Evolutionary conservation across 1,140 invertebrate genomes (phyloP).

Genomic region (Anastrepha obliqua): DNA sequence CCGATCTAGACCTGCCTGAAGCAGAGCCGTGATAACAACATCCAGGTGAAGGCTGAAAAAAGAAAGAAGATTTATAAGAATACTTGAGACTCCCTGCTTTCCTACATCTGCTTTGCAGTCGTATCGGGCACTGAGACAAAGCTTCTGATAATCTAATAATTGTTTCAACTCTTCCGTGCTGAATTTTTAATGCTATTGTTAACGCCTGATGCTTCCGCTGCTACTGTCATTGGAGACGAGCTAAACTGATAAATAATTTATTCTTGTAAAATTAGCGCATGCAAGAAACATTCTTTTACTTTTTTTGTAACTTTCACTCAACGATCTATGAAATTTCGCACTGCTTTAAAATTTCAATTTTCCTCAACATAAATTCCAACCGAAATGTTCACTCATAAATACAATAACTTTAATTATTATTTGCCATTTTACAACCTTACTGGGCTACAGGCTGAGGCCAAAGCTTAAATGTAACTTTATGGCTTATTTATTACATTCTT

Average conservation of each 20-base stretch:
- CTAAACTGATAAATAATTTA: no score
- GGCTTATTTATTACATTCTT: slow-evolving; percentile 9
- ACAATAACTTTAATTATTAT: slow-evolving; percentile 25
- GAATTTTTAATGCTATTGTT: background rate
- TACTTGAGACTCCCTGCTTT: no score
- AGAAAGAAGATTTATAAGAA: no score
- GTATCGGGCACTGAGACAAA: no score
- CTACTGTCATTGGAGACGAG: background rate
- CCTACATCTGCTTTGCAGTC: no score
- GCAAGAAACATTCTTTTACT: no score
- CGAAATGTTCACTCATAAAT: background rate
- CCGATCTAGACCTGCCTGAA: no score
- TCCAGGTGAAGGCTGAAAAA: no score
- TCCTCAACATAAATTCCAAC: slow-evolving; percentile 37
- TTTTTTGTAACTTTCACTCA: no score
- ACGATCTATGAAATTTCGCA: background rate
- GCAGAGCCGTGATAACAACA: no score
- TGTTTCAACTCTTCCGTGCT: background rate
- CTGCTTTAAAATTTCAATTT: slow-evolving; percentile 32
- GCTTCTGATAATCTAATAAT: no score
- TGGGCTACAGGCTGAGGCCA: background rate
- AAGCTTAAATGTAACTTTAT: slow-evolving; percentile 14
- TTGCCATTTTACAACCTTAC: slow-evolving; percentile 20
- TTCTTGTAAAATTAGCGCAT: no score
- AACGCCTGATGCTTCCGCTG: background rate